Conservation (phyloP, 2,797 vertebrate species). For the Microtus agrestis region DNA sequence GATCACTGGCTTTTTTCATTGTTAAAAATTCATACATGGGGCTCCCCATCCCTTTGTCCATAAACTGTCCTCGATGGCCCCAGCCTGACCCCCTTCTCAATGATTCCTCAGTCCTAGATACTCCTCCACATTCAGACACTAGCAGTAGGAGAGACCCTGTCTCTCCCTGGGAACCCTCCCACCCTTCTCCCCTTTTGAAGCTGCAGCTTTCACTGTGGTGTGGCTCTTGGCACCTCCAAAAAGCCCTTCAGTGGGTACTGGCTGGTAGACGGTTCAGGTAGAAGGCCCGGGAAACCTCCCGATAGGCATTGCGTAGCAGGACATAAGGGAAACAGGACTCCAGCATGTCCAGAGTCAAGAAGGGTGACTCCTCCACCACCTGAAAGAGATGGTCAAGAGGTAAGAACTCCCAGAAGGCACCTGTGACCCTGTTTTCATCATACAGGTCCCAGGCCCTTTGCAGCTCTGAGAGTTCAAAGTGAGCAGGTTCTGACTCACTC, state of each 20-base stretch:
- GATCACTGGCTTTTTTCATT: background rate
- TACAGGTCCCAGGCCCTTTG: background rate
- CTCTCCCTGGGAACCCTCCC: background rate
- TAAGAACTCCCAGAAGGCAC: background rate
- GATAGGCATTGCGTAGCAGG: slow-evolving; percentile 95
- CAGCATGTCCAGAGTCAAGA: slow-evolving; percentile 95
- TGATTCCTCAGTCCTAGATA: background rate
- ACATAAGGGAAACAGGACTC: slow-evolving; percentile 96
- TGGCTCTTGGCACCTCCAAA: background rate
- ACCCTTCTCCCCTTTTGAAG: slow-evolving; percentile 25
- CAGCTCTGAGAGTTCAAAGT: background rate
- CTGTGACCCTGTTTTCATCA: background rate
- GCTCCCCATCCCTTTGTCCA: background rate
- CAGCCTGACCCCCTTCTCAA: background rate
- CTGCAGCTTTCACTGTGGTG: background rate
- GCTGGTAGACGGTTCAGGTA: slow-evolving; percentile 72
- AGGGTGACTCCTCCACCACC: slow-evolving; percentile 95
- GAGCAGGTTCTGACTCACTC: background rate
- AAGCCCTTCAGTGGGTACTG: slow-evolving; percentile 70
- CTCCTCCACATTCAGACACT: background rate
- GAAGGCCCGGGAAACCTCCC: slow-evolving; percentile 91
- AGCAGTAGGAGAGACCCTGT: background rate
- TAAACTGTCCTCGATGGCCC: background rate
- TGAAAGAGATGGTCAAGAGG: slow-evolving; percentile 79
- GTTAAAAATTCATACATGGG: slow-evolving; percentile 50